These are phyloP conservation scores for Octonoba sinensis DNA, from an alignment of 2,888 invertebrate species.

Conservation along the genomic window DNA sequence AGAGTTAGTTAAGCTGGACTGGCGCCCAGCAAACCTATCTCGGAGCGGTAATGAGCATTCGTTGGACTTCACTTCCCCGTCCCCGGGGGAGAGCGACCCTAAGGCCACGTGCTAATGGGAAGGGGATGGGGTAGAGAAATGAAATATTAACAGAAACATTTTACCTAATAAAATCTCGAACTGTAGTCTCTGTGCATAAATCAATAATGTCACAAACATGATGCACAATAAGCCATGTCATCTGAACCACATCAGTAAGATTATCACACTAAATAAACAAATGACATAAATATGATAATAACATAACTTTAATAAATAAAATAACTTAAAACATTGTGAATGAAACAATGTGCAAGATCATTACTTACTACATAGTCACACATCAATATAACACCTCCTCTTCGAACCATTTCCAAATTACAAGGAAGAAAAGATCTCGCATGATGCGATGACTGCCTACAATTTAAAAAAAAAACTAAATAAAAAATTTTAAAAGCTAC, in stretches of 20 bases:
- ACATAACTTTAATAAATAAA: too few relatives aligned
- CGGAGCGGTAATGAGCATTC: too few relatives aligned
- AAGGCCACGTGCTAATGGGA: too few relatives aligned
- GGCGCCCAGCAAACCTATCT: too few relatives aligned
- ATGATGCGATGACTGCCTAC: constrained; percentile 20
- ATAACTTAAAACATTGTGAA: not conserved
- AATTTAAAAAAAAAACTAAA: constrained; percentile 3
- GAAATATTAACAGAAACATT: not conserved
- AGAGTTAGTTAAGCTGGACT: too few relatives aligned
- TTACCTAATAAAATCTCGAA: constrained; percentile 76
- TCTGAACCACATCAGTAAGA: constrained; percentile 79
- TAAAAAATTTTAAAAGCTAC: not conserved
- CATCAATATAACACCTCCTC: constrained; percentile 80
- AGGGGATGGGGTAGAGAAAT: too few relatives aligned
- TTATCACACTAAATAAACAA: constrained; percentile 73
- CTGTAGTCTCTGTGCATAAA: constrained; percentile 78
- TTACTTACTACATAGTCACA: constrained; percentile 83
- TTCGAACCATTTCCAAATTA: constrained; percentile 78
- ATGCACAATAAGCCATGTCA: constrained; percentile 83
- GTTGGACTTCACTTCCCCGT: too few relatives aligned
- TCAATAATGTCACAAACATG: constrained; percentile 79
- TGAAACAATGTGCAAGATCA: not conserved
- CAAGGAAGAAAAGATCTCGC: constrained; percentile 67
- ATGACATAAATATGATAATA: not conserved
- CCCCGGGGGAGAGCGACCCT: too few relatives aligned